A percentile compares a stretch with the other conserved stretches of the same genome.
Conservation (phyloP, 1,140 invertebrate species). For the Hylaeus anthracinus region DNA sequence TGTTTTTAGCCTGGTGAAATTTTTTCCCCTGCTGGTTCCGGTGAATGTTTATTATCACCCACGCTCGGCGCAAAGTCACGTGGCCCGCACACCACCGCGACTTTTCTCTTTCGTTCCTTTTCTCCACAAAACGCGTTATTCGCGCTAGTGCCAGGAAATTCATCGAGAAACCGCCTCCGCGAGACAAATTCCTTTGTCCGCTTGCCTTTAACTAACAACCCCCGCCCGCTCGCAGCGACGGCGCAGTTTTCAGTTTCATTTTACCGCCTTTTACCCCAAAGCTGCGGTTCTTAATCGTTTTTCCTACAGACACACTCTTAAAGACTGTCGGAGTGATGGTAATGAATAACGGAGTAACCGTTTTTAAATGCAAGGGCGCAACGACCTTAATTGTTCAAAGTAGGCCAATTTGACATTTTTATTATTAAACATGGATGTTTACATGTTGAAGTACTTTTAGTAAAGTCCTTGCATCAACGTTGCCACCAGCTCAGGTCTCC, state of each 20-base stretch:
- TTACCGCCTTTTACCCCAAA: too few species aligned
- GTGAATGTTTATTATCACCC: constrained; percentile 45
- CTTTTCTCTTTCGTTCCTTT: constrained; percentile 11
- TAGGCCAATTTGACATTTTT: too few species aligned
- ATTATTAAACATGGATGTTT: too few species aligned
- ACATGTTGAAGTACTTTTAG: too few species aligned
- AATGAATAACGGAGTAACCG: too few species aligned
- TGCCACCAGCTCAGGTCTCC: too few species aligned
- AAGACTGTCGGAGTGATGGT: too few species aligned
- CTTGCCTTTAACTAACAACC: not conserved
- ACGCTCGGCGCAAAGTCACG: constrained; percentile 16
- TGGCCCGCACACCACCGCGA: constrained; percentile 4
- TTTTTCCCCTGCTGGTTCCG: constrained; percentile 37
- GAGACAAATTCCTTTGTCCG: not conserved
- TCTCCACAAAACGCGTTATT: constrained; percentile 12
- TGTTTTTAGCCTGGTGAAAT: constrained; percentile 29
- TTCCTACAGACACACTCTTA: too few species aligned
- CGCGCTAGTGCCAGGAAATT: constrained; percentile 8
- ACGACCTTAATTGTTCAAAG: too few species aligned
- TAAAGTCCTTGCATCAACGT: too few species aligned
- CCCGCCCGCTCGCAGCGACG: not conserved
- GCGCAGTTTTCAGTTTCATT: not conserved
- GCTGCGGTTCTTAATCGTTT: too few species aligned
- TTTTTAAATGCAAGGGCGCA: too few species aligned
- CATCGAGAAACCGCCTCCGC: constrained; percentile 1